Base-by-base conservation (phyloP, 2,113 vertebrate species). In the Brachypteracias leptosomus region DNA sequence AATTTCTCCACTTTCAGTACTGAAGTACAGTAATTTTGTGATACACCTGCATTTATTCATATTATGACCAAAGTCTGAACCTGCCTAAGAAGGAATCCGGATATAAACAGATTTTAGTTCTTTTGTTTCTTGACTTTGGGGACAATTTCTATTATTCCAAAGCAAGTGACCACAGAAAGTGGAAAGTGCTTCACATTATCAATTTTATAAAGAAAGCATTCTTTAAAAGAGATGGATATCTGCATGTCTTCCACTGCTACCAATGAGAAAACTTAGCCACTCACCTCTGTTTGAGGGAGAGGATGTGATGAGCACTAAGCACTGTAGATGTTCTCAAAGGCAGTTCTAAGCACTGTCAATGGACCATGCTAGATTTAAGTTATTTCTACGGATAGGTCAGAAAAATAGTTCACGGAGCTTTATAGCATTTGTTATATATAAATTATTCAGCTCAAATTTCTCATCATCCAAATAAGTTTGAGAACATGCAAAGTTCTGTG, bases 371-470 rank as follows among this genome's bases (percentile, higher is more conserved):
- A 78, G 91, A 72, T 85, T 57, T 65, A 63, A 94, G 62, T 70
- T 19, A 73, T 81, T 94, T 92, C 61, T 93, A 42, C 54, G 87
- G 68, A 55, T 18, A 73, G 61, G 73, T 26, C 57, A 89, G 62
- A 87, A 78, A 78, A 61, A 46, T 57, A 88, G 62, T 73, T 88
- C 85, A 62, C 74, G 83, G 31, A 88, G 72, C 65, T 90, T 63
- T 65, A n/a, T 7, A 91, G 51, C 42, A 61, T 96, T 96, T 96
- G 24, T 72, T 77, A 16, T 26, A 28, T 58, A 85, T 92, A 84
- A 96, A 97, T 97, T 83, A 97, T 98, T 95, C 91, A 96, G 70
- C 33, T 70, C 68, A 72, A 96, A 80, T 93, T 91, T 90, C 73
- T 95, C 74, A 74, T 76, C 65, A 21, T 72, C 58, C 92, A 91